Base-by-base conservation (phyloP, 1,140 invertebrate species). In the Halotydeus destructor region DNA sequence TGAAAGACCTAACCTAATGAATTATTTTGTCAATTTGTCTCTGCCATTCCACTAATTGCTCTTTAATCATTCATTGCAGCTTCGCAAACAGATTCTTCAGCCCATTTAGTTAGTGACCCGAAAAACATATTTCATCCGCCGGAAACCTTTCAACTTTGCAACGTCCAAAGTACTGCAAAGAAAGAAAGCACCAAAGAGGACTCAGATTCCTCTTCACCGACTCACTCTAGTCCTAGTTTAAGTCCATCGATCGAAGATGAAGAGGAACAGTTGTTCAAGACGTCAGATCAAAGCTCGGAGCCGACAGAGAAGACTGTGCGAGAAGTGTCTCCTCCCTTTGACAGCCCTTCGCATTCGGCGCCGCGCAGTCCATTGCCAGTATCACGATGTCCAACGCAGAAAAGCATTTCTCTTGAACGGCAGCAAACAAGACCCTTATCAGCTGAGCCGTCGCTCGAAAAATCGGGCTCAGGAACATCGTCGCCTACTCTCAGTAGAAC, bases 121-220 rank as follows among this genome's bases (percentile, higher is more conserved):
- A 76, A 70, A 48, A 71, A 68, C 38, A 69, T 79, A 1, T 81
- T 76, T 58, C 67, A 72, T 53, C 77, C 77, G 14, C 78, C 78
- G 4, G 71, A 69, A 39, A 68, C 69, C 5, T 61, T 85, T 32
- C 78, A 80, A 52, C 72, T 82, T 46, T 77, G 80, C 1, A 25
- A 14, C 5, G 18, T 5, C 26, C 12, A 30, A 16, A 5, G 9
- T 6, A 14, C 23, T 12, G 31, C 3, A 3, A 18, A 11, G 12
- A 21, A 30, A 28, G 24, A 28, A 3, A 30, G 23, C 5, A 11
- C 23, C 19, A 27, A 5, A 27, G 9, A 11, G n/a, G 3, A 11
- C 9, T 30, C 43, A 16, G 9, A 19, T n/a, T 3, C 19, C 2
- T 16, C 37, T 21, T 38, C 34, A 44, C 23, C 43, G 0, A 41